Evolutionary conservation across 2,797 vertebrate genomes (phyloP), one percentile per base, ranked within the genome.

Genomic region (Characodon lateralis): DNA sequence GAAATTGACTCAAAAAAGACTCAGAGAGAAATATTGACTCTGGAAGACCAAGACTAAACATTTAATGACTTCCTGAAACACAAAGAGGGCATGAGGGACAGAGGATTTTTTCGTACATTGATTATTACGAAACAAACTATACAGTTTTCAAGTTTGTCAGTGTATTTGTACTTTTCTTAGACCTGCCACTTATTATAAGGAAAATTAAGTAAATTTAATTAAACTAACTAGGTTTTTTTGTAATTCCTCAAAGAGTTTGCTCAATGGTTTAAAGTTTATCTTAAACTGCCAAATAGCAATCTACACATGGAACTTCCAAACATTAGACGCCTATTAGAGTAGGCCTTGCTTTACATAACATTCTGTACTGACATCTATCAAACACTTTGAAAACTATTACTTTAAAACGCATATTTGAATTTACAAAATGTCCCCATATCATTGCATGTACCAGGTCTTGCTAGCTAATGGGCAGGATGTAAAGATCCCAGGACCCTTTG

Each of bases 1-100:
- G 77, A 83, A 84, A 76, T 82, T 72, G 68, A 72, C 78, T 61
- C 76, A 73, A 77, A 77, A 58, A 78, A 31, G 73, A 55, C 68
- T 22, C 50, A 24, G 73, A 73, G 72, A 46, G 78, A 77, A 75
- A 82, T 76, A 74, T 68, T 28, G 55, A 78, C 63, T 68, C 31
- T 84, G 80, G 72, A 63, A 66, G 28, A 66, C 1, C 39, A 48
- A 83, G n/a, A 50, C 48, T 71, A 26, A 50, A 48, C 41, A 3
- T 26, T 8, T 16, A 70, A 70, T 26, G 68, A 26, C n/a, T 48
- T 70, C 14, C 12, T 46, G 7, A 70, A 46, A 39, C 18, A 22
- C 28, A 3, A 6, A 65, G 18, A 8, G 20, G 61, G 7, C 31
- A 39, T 39, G 18, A 39, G 2, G 20, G 16, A 65, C 61, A 35